Base-by-base conservation (phyloP, 2,888 invertebrate species). In the Trichopria drosophilae region DNA sequence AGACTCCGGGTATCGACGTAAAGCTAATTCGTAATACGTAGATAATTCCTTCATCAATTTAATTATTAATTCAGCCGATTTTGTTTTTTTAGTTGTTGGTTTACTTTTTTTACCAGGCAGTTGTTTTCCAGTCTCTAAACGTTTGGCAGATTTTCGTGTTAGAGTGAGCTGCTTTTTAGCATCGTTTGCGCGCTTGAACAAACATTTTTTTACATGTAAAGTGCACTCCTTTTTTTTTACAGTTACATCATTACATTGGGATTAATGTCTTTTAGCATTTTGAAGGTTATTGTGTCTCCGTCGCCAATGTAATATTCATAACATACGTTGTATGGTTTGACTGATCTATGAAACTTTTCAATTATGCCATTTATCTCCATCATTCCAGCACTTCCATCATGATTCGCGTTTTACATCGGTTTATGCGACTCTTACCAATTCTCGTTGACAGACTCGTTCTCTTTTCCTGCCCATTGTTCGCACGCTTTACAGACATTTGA, bases 281-380 rank as follows among this genome's bases (percentile, higher is more conserved):
- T 51, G 49, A 48, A 48, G n/a, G 37, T 49, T 50, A 37, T 50
- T 22, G 46, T 22, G 46, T 51, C 51, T 4, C 51, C n/a, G n/a
- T n/a, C n/a, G n/a, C n/a, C n/a, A n/a, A n/a, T n/a, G n/a, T n/a
- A n/a, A n/a, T n/a, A n/a, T 41, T 41, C 18, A 47, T 51, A 51
- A 3, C 15, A 26, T n/a, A 41, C 29, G 10, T 41, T 28, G 19
- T 9, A 41, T 13, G n/a, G 28, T 39, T 39, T 13, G 29, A 9
- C 31, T 6, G 42, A 32, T 32, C 31, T 42, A n/a, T 42, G 9
- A 16, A 42, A 32, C 31, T 16, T 42, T 42, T 42, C 31, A 7
- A 28, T 41, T 2, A 31, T n/a, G 15, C 31, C 10, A 18, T 42
- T 42, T 42, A 19, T 31, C 15, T 42, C 31, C 31, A 19, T 42